Evolutionary conservation across 37 sponge, comb jelly and placozoan genomes (phyloP), one percentile per base, ranked within the genome.

Genomic region (Chondrosia reniformis): DNA sequence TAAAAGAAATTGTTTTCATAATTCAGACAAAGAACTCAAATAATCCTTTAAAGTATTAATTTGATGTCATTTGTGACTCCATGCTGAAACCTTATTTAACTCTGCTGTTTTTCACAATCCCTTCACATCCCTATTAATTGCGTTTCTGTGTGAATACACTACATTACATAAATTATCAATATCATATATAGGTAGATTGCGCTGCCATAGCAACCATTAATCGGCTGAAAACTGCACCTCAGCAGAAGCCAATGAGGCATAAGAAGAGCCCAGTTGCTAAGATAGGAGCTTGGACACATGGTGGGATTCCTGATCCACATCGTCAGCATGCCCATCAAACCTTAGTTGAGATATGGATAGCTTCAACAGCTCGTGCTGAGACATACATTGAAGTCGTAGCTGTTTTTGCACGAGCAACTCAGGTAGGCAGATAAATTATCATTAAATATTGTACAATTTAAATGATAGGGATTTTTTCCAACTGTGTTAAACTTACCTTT

Each of bases 341-440:
- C 43, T 12, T 34, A n/a, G 72, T 69, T 15, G 72, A 69, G 43
- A 13, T 69, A n/a, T 69, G 72, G 72, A 44, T 69, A 8, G 72
- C 72, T 24, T 34, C 72, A 15, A 69, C 72, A 40, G 72, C 72
- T 1, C 72, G 72, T 0, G 22, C 39, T 2, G 72, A 69, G 37
- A 69, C 72, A 21, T 43, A 69, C 39, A 39, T 69, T 13, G 72
- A 69, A 69, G 72, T 69, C 10, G 72, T 69, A n/a, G 19, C 72
- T 3, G 36, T 40, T 36, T 69, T 69, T 40, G 72, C 72, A 6
- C 1, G 43, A 39, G 72, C 72, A 69, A n/a, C 41, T 6, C 72
- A 69, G 72, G 72, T 69, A 34, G 22, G 72, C 33, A n/a, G n/a
- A n/a, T n/a, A n/a, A n/a, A n/a, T n/a, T n/a, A n/a, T n/a, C n/a